phyloP scores from a whole-genome alignment of 2,888 invertebrate genomes.

The Gasteruption jaculator region DNA sequence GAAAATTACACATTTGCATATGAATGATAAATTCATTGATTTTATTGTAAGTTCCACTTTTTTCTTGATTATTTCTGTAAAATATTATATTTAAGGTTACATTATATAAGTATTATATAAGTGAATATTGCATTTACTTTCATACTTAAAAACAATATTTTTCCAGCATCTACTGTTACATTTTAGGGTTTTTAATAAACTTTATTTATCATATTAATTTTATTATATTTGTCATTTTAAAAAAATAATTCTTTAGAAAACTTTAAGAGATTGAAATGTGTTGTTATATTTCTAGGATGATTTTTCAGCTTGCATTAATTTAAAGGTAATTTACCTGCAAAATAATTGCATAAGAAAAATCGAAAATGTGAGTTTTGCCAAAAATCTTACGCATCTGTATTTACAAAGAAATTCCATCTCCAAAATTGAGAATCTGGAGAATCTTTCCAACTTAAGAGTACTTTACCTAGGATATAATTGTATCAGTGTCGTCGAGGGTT shows the following conservation, averaged over 20 bases:
- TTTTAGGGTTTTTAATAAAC: not conserved
- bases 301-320: conserved; percentile 48
- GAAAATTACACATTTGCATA: conserved; percentile 54
- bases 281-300: conserved; percentile 39
- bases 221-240: not conserved
- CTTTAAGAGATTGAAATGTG: too few relatives aligned
- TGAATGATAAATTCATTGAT: conserved; percentile 58
- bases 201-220: not conserved
- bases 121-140: not conserved
- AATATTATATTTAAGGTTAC: not conserved
- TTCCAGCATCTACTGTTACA: not conserved
- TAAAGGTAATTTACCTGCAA: conserved; percentile 71
- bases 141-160: conserved; percentile 1
- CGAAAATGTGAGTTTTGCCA: conserved; percentile 64
- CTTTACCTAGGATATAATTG: conserved; percentile 70
- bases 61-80: not conserved
- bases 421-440: conserved; percentile 64
- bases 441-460: conserved; percentile 66
- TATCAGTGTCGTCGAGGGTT: conserved; percentile 67
- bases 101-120: not conserved
- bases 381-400: conserved; percentile 66
- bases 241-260: not conserved
- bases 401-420: conserved; percentile 74
- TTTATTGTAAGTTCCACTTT: conserved; percentile 62
- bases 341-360: conserved; percentile 75